Conservation (phyloP, 2,797 vertebrate genomes). For the Tragopan temminckii region DNA sequence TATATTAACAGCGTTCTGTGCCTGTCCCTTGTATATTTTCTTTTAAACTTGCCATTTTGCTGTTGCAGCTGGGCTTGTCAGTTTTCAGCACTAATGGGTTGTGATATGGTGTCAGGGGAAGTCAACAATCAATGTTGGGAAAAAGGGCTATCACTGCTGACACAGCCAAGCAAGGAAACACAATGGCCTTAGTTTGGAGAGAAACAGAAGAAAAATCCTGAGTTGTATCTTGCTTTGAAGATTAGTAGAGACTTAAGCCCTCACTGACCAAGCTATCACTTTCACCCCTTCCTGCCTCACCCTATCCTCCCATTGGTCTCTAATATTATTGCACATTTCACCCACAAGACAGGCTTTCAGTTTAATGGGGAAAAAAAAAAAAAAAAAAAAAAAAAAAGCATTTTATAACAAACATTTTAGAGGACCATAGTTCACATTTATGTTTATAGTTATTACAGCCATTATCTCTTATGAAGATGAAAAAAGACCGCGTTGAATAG, state of each 20-base stretch:
- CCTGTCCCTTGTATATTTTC: constrained; percentile 73
- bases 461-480: constrained; percentile 30
- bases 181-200: constrained; percentile 68
- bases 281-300: constrained; percentile 39
- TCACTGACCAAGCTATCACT: constrained; percentile 53
- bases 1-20: constrained; percentile 61
- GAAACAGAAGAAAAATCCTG: constrained; percentile 78
- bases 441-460: constrained; percentile 15
- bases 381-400: neutral
- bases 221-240: constrained; percentile 75
- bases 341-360: neutral
- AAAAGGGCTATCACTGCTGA: constrained; percentile 75
- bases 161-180: constrained; percentile 78
- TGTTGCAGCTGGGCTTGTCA: constrained; percentile 82
- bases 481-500: neutral
- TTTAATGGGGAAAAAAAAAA: neutral
- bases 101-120: constrained; percentile 85
- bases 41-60: constrained; percentile 82
- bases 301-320: constrained; percentile 12
- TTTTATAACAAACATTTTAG: neutral
- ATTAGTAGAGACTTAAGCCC: constrained; percentile 75
- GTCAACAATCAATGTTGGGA: constrained; percentile 83
- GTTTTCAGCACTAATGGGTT: constrained; percentile 85
- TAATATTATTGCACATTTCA: neutral
- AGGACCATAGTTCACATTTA: neutral